Evolutionary conservation across 2,888 invertebrate genomes (phyloP), one percentile per base, ranked within the genome.

Genomic region (Abscondita cerata): DNA sequence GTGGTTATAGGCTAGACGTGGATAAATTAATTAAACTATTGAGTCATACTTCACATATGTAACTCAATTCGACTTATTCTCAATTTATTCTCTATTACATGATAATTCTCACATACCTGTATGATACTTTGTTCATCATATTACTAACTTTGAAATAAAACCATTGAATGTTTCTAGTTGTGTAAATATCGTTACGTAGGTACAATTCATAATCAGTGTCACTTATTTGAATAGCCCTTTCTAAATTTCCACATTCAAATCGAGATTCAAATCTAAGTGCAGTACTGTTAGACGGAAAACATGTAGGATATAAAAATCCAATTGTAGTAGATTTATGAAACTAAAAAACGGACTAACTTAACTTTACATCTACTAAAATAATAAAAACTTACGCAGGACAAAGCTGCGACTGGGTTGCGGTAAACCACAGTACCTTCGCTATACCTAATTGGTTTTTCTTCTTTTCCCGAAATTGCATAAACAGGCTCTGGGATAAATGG

Each of bases 101-200:
- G 5, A 33, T 11, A 8, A 11, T 33, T 5, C 6, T 8, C 6
- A 50, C 72, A 77, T 77, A 91, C 91, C 95, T 89, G 82, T 97
- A 97, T 68, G 87, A 86, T 75, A 87, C 85, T 77, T 90, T 88
- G 70, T 91, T 91, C 72, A 87, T 89, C 38, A 92, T 95, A 76
- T 95, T 95, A 15, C 89, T 87, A 16, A 97, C 89, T 68, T 90
- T 85, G 82, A 97, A 97, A 81, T 97, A 97, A 81, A 92, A 97
- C 97, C 97, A 97, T 81, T 96, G 96, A 82, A 93, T 93, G 76
- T 96, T 95, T 65, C 94, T 85, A 75, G 91, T 92, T 5, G 93
- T 94, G 75, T 94, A 94, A 63, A 94, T 83, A 81, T 94, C 94
- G 33, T 92, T 90, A 47, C 96, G 85, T 61, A 97, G 83, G 80